Percentiles rank a stretch among this genome's conserved stretches.
Evolutionary conservation across 2,113 vertebrate genomes (phyloP).

Genomic region (Cairina moschata): DNA sequence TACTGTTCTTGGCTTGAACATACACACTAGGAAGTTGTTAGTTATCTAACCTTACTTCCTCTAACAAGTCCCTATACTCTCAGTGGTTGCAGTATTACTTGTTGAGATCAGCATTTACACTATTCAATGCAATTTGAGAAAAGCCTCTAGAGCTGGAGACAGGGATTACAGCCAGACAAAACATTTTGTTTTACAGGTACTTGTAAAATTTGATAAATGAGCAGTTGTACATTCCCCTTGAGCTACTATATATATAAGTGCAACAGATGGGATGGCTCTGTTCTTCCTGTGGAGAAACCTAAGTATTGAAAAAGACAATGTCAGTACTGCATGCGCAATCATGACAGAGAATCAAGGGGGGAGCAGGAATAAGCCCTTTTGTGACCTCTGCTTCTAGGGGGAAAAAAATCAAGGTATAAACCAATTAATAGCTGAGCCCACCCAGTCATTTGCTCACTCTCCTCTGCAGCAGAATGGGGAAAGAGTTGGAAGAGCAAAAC

Average conservation of each 20-base stretch:
- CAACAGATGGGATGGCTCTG: conserved; percentile 2
- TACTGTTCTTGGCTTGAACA: not conserved
- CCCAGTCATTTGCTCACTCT: too few species aligned
- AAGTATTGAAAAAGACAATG: not conserved
- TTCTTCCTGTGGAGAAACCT: not conserved
- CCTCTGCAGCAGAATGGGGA: too few species aligned
- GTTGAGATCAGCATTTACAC: not conserved
- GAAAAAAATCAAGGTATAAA: not conserved
- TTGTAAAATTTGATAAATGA: conserved; percentile 44
- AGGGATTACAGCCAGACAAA: conserved; percentile 11
- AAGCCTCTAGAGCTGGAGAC: not conserved
- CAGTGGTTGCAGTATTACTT: not conserved
- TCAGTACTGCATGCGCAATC: not conserved
- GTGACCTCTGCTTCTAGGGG: not conserved
- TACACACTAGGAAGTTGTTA: not conserved
- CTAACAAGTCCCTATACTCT: not conserved
- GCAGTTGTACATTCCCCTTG: not conserved
- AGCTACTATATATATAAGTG: not conserved
- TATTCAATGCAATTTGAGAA: not conserved
- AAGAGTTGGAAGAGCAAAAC: too few species aligned
- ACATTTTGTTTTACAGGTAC: conserved; percentile 39
- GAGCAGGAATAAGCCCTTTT: not conserved
- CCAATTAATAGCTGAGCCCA: not conserved
- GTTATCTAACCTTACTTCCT: not conserved
- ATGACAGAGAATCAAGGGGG: not conserved